Base-by-base conservation (phyloP, 2,888 invertebrate species). In the Archaeoteleia sp. region DNA sequence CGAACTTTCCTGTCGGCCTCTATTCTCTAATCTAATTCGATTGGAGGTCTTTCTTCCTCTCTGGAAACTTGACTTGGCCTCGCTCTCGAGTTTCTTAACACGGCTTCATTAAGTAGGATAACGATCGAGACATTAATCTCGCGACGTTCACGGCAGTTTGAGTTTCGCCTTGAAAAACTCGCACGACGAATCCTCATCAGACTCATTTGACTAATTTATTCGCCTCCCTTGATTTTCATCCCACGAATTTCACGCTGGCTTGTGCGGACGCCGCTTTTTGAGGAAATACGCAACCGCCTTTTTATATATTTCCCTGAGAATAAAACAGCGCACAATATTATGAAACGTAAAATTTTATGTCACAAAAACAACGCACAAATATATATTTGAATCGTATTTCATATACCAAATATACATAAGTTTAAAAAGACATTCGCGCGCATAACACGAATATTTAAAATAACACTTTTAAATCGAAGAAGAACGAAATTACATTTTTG, bases 71-170 rank as follows among this genome's bases (percentile, higher is more conserved):
- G 13, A 1, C 25, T 20, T 20, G 2, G 20, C 20, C 20, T 25
- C 34, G 10, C n/a, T 20, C 35, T 32, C 35, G 23, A 43, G 37
- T 51, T 61, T 34, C 61, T 61, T 53, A 46, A 51, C 51, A 27
- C 45, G 39, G 10, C 40, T 61, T 43, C 49, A 58, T 58, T 46
- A 61, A 53, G 61, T 34, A 25, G 17, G 45, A 61, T 61, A 53
- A 53, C 46, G 46, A 61, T 53, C 46, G 34, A 53, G 61, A 53
- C 53, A 49, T 61, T 46, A 45, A 61, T 61, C 60, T 35, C 34
- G 37, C 10, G 51, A 60, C 39, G 40, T 27, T 60, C 49, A 27
- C 37, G 37, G 23, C 14, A 37, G 15, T 37, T 37, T 15, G 37
- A 37, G 15, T 37, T 15, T 15, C 37, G 25, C n/a, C 5, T 10